These are phyloP conservation scores for Acanthopleura granulata DNA, from an alignment of 2,888 invertebrate genomes.

Conservation along the genomic window DNA sequence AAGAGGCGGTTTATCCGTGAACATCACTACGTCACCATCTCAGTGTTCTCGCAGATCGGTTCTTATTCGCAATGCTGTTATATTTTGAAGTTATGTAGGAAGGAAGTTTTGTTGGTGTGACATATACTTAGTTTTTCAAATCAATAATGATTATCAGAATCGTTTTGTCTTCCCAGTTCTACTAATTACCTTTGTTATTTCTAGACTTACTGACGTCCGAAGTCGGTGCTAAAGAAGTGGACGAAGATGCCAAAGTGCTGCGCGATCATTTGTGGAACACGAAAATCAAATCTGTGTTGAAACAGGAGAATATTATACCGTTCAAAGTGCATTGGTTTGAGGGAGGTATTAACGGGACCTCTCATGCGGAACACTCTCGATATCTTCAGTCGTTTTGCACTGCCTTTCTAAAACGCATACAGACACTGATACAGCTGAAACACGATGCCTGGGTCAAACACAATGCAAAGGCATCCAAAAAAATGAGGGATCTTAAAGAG, in stretches of 20 bases:
- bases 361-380: background rate
- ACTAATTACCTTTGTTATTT: too few species aligned
- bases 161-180: too few species aligned
- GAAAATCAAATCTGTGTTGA: background rate
- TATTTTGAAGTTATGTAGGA: too few species aligned
- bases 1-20: too few species aligned
- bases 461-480: background rate
- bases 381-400: background rate
- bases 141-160: too few species aligned
- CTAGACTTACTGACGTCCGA: too few species aligned
- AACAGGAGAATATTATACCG: background rate
- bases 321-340: background rate
- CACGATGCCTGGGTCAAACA: background rate
- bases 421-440: background rate
- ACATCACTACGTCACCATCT: too few species aligned
- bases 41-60: too few species aligned
- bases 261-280: background rate
- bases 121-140: too few species aligned
- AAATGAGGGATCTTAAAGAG: background rate
- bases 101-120: too few species aligned
- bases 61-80: too few species aligned
- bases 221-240: too few species aligned
- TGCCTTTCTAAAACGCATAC: background rate
- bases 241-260: background rate
- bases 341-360: background rate